Evolutionary conservation across 2,113 vertebrate species (phyloP).

Genomic region (Bothrops jararaca): DNA sequence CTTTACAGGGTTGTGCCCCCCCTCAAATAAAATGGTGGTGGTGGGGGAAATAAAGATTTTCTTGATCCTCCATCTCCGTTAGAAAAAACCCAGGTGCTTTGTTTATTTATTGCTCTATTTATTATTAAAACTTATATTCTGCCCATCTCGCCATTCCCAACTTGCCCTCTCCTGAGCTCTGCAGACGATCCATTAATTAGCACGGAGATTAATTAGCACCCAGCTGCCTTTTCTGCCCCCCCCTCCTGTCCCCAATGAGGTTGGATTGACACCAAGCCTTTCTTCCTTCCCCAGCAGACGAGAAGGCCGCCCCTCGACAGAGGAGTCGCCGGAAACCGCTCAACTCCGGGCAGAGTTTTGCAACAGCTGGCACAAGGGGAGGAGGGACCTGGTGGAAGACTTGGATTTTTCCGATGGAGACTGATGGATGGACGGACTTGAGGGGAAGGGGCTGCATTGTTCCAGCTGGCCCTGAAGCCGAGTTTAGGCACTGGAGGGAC

Average conservation of each 20-base stretch:
- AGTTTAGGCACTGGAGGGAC: background rate
- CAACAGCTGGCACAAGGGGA: constrained; percentile 80
- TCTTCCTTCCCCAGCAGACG: constrained; percentile 46
- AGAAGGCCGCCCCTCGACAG: constrained; percentile 1
- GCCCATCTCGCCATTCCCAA: background rate
- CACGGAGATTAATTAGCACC: constrained; percentile 62
- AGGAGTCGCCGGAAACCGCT: constrained; percentile 11
- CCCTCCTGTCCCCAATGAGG: constrained; percentile 36
- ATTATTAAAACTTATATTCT: background rate
- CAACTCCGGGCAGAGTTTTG: constrained; percentile 77
- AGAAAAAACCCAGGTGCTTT: background rate
- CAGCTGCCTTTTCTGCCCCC: constrained; percentile 38
- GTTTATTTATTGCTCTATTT: background rate
- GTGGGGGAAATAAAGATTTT: background rate
- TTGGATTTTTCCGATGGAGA: constrained; percentile 81
- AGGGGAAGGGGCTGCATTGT: background rate
- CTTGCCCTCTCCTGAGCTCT: background rate
- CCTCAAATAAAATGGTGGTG: background rate
- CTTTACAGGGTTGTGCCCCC: background rate
- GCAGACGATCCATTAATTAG: constrained; percentile 61
- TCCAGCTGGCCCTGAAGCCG: rapidly evolving
- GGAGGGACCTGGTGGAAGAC: constrained; percentile 85
- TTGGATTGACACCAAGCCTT: constrained; percentile 42
- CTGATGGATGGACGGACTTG: background rate
- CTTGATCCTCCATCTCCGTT: background rate